Conservation (phyloP, 2,888 invertebrate genomes). For the Oligia strigilis region DNA sequence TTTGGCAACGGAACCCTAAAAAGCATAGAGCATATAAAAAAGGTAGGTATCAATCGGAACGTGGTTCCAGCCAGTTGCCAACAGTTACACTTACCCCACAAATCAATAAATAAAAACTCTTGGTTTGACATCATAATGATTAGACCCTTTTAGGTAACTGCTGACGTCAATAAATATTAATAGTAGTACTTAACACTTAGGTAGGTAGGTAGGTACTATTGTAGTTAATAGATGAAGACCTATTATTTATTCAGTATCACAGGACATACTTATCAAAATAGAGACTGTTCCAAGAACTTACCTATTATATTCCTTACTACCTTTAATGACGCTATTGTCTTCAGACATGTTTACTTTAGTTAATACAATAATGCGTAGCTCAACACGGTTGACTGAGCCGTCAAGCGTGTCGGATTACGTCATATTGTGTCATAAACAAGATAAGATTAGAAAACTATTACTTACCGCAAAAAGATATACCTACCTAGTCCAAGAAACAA, state of each 20-base stretch:
- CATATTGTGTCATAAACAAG: not conserved
- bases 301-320: not conserved
- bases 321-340: not conserved
- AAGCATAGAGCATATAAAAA: no score
- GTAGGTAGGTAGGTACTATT: not conserved
- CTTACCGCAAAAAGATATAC: not conserved
- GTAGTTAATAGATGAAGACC: not conserved
- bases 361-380: slow-evolving; percentile 23
- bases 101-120: not conserved
- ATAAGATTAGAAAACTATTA: not conserved
- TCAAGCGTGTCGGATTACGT: not conserved
- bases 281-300: not conserved
- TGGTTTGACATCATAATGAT: not conserved
- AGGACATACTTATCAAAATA: not conserved
- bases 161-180: no score
- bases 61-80: no score
- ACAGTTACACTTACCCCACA: not conserved
- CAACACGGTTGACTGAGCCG: not conserved
- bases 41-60: no score
- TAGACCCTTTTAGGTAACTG: no score
- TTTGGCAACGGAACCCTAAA: no score
- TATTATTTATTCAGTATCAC: not conserved
- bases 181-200: no score
- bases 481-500: not conserved
- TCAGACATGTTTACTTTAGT: slow-evolving; percentile 3